These are phyloP conservation scores for Aphyosemion australe DNA, from an alignment of 2,113 vertebrate species.

Conservation along the genomic window DNA sequence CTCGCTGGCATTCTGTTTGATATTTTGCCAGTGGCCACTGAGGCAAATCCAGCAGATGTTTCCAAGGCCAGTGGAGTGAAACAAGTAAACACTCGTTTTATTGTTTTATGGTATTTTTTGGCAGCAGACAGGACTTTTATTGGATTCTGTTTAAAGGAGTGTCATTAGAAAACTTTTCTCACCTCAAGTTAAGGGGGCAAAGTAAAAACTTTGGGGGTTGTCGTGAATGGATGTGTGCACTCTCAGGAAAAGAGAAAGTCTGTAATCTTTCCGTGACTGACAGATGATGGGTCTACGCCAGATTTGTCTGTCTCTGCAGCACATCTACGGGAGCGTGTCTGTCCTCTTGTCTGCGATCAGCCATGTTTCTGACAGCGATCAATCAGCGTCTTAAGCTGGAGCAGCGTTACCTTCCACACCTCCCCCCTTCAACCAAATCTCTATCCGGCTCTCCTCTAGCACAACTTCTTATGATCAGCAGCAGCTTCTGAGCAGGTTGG, in stretches of 20 bases:
- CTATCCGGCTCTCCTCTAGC: conserved; percentile 20
- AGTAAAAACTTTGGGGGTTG: conserved; percentile 40
- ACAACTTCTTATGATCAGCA: conserved; percentile 53
- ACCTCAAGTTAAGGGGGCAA: conserved; percentile 29
- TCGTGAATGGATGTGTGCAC: conserved; percentile 26
- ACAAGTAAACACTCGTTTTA: conserved; percentile 61
- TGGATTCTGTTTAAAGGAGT: conserved; percentile 38
- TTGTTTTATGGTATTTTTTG: conserved; percentile 54
- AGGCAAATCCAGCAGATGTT: conserved; percentile 70
- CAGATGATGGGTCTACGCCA: conserved; percentile 62
- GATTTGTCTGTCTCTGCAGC: conserved; percentile 44
- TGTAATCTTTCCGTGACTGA: conserved; percentile 55
- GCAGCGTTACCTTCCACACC: background rate
- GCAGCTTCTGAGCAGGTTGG: conserved; percentile 28
- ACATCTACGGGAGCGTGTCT: conserved; percentile 10
- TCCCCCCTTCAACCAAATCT: conserved; percentile 19
- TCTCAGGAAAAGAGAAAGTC: conserved; percentile 8
- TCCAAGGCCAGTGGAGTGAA: conserved; percentile 57
- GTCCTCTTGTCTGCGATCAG: conserved; percentile 52
- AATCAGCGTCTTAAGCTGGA: conserved; percentile 42
- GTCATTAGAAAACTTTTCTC: conserved; percentile 49
- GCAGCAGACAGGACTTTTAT: conserved; percentile 41
- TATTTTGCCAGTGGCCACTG: conserved; percentile 49
- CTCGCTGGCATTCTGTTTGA: conserved; percentile 39
- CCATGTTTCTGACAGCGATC: conserved; percentile 64